These are phyloP conservation scores for Temnothorax rugatulus DNA, from an alignment of 2,888 invertebrate genomes.

Conservation along the genomic window DNA sequence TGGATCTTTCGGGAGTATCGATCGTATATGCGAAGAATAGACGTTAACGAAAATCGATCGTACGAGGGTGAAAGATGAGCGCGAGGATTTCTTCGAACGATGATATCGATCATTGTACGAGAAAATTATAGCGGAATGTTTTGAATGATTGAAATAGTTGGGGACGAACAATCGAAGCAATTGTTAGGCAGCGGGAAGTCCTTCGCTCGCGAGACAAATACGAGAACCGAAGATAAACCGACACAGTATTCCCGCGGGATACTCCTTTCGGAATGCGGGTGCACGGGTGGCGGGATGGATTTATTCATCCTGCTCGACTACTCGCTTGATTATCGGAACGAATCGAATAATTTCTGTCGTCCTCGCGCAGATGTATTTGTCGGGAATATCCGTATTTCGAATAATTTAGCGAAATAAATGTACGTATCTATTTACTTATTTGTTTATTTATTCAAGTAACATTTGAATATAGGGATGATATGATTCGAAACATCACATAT, in stretches of 20 bases:
- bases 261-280: conserved; percentile 62
- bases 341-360: conserved; percentile 56
- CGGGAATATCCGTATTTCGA: conserved; percentile 50
- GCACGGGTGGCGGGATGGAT: conserved; percentile 54
- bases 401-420: conserved; percentile 34
- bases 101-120: background rate
- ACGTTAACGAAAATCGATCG: background rate
- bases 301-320: conserved; percentile 68
- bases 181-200: conserved; percentile 12
- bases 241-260: conserved; percentile 61
- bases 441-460: background rate
- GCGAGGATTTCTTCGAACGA: background rate
- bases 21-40: background rate
- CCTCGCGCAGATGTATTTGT: background rate
- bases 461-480: background rate
- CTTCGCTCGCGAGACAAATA: conserved; percentile 64
- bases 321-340: conserved; percentile 67
- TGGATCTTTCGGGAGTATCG: background rate
- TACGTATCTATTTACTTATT: background rate
- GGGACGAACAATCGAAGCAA: conserved; percentile 3
- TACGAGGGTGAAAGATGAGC: background rate
- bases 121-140: background rate
- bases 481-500: background rate
- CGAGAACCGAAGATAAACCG: conserved; percentile 56
- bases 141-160: conserved; percentile 25